Percentiles rank a stretch among this genome's conserved stretches.
Conservation (phyloP, 2,113 vertebrate species). For the Rynchops niger region DNA sequence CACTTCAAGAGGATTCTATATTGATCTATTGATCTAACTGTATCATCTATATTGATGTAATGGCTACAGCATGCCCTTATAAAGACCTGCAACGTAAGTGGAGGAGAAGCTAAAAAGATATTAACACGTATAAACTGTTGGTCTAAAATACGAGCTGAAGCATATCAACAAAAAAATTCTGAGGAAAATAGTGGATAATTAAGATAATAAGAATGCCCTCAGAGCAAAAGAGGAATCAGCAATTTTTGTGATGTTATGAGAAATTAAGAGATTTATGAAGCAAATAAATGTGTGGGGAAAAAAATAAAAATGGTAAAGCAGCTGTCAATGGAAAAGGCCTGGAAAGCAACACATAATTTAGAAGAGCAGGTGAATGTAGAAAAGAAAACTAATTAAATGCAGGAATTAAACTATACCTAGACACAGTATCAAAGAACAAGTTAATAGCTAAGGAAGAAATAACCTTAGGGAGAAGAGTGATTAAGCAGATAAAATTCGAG, state of each 20-base stretch:
- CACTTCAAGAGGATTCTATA: background rate
- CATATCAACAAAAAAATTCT: background rate
- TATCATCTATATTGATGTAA: background rate
- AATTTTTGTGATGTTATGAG: background rate
- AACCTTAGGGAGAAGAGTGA: background rate
- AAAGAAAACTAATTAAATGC: background rate
- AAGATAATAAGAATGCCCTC: background rate
- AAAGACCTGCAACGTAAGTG: background rate
- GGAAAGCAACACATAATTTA: background rate
- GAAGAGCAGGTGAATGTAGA: background rate
- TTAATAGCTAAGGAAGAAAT: background rate
- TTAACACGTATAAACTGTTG: rapidly evolving
- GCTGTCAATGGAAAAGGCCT: background rate
- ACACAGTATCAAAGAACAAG: background rate
- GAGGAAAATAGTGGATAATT: background rate
- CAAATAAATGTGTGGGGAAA: background rate
- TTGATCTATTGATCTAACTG: too few relatives aligned
- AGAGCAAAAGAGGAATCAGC: background rate
- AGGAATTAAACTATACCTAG: background rate
- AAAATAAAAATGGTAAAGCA: background rate
- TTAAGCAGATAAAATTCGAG: background rate
- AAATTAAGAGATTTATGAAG: background rate
- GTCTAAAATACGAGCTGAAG: background rate
- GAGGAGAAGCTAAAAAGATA: background rate
- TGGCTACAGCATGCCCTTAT: background rate